Base-by-base conservation (phyloP, 2,797 vertebrate species). In the Hybognathus amarus region DNA sequence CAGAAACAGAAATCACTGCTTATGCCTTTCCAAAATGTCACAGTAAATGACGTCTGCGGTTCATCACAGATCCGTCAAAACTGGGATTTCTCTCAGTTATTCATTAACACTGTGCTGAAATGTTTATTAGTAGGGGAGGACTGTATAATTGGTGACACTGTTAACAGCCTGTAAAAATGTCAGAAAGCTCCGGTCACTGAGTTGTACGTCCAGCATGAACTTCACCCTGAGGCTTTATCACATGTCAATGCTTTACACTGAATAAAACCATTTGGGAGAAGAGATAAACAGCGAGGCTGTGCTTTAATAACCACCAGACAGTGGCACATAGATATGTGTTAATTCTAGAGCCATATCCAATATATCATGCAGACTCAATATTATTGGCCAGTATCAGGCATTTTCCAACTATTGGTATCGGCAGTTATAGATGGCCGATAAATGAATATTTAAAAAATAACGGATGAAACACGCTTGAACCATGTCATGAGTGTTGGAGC, bases 111-210 rank as follows among this genome's bases (percentile, higher is more conserved):
- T 12, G 4, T 30, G 67, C 18, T 47, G 38, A 77, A 56, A 54
- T 42, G 71, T 70, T 18, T 45, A 74, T 73, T 80, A 63, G 70
- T 42, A 54, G 15, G 38, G 66, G 66, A 52, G n/a, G 54, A 45
- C 52, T 22, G 61, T 74, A 22, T 36, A 71, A 52, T 50, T 47
- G 27, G 56, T 67, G 77, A 79, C 47, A 66, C 45, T 78, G 27
- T 50, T 70, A 36, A 69, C 47, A 66, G 56, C n/a, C 22, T 59
- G 56, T 38, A 38, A 38, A 24, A 24, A 74, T 52, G 12, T n/a
- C 50, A n/a, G 71, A 74, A 4, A 54, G 52, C 52, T 52, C 18
- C 50, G 2, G 22, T 67, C 24, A 50, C 24, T 30, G n/a, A 30
- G 42, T 11, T 27, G 68, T n/a, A 47, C 2, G n/a, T 47, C 42